Percentiles rank a stretch among this genome's conserved stretches.
Evolutionary conservation across 2,113 vertebrate species (phyloP).

Genomic region (Chlamydotis undulata): DNA sequence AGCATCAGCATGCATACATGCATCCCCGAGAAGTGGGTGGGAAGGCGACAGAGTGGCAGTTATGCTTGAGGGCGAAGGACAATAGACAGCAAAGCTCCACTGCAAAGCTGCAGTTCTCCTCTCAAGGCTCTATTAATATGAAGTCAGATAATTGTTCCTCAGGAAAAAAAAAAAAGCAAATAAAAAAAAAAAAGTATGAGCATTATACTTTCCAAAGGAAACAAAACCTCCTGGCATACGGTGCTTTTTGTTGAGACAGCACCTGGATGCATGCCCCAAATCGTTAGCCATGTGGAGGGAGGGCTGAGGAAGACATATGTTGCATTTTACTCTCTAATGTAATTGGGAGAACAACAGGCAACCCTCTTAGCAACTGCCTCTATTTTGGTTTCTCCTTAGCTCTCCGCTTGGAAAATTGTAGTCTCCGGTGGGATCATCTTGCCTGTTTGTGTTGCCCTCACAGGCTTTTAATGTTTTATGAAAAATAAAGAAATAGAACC

Average conservation of each 20-base stretch:
- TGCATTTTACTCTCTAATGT: conserved; percentile 51
- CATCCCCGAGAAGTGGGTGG: not conserved
- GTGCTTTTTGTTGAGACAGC: conserved; percentile 53
- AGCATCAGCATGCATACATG: not conserved
- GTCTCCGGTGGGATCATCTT: conserved; percentile 17
- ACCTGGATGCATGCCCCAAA: conserved; percentile 55
- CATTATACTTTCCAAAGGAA: conserved; percentile 51
- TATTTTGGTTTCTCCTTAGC: conserved; percentile 34
- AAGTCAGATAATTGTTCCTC: not conserved
- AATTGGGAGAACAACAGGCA: conserved; percentile 47
- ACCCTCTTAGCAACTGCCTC: conserved; percentile 36
- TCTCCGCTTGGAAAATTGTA: conserved; percentile 25
- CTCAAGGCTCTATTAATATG: not conserved
- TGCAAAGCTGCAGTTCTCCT: not conserved
- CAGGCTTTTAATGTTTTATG: conserved; percentile 23
- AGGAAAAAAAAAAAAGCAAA: not conserved
- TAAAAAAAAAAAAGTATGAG: not conserved
- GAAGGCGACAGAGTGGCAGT: not conserved
- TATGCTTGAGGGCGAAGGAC: not conserved
- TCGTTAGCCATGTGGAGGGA: conserved; percentile 25
- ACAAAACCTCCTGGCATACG: conserved; percentile 48
- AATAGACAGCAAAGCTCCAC: not conserved
- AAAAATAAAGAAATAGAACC: conserved; percentile 54
- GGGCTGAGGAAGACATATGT: conserved; percentile 31
- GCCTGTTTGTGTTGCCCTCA: not conserved